Base-by-base conservation (phyloP, 2,797 vertebrate species). In the Lutjanus argentimaculatus region DNA sequence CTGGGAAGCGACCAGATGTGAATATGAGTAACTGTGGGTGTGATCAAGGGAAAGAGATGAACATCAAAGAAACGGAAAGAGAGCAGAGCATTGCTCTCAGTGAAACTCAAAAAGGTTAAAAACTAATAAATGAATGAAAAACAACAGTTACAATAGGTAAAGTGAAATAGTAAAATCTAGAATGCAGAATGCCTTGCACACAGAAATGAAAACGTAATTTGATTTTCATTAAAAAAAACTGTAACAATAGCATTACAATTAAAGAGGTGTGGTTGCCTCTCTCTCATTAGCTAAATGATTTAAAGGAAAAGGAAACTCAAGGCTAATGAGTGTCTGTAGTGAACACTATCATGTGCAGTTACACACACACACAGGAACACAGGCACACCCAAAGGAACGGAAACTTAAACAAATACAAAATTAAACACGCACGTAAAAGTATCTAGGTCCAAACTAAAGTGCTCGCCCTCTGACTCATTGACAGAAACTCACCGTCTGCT, bases 261-360 rank as follows among this genome's bases (percentile, higher is more conserved):
- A 8, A 12, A 55, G n/a, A 19, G 52, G 56, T 12, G 25, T 25
- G 25, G 55, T 11, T 16, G 19, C 40, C 4, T 43, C 57, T 36
- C 36, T 45, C n/a, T 77, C 55, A 36, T 67, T 61, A 48, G 56
- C 21, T 13, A 2, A 63, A 81, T 75, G 8, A 55, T 9, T 70
- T 21, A 19, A 48, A 42, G 25, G 43, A 69, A 71, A 21, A 67
- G 43, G 45, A 70, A 74, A 16, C 49, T 52, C 2, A 16, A 43
- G 5, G 45, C 55, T 71, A 66, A 70, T 69, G 53, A 77, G 25
- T 4, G 49, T 61, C 51, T 53, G 40, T 30, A 19, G 58, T 45
- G 7, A 70, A 25, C 45, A n/a, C n/a, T 25, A 25, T 67, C 12
- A 36, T 58, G 51, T 52, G 25, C n/a, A n/a, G n/a, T n/a, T 42